phyloP scores from a whole-genome alignment of 2,797 vertebrate genomes.

The Notamacropus eugenii region DNA sequence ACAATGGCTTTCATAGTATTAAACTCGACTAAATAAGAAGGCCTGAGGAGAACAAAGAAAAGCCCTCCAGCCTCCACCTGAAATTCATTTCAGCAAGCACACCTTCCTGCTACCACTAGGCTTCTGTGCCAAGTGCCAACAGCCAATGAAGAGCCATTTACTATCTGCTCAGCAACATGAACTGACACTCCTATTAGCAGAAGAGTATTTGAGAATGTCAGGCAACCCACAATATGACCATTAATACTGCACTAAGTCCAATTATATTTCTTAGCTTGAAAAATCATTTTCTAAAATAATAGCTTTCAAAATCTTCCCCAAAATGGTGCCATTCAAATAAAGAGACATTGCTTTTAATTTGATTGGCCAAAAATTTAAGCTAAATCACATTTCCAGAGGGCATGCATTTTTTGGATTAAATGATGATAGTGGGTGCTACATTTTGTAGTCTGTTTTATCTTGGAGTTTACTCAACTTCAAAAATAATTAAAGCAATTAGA shows the following conservation, averaged over 20 bases:
- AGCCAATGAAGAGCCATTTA: conserved; percentile 55
- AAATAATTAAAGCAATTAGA: conserved; percentile 81
- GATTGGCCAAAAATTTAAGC: conserved; percentile 65
- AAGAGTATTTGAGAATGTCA: conserved; percentile 61
- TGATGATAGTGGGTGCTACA: conserved; percentile 46
- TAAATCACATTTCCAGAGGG: conserved; percentile 63
- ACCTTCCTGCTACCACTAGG: not conserved
- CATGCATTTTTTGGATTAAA: conserved; percentile 57
- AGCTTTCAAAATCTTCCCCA: conserved; percentile 60
- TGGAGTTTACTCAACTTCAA: conserved; percentile 71
- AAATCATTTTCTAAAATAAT: conserved; percentile 67
- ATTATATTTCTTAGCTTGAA: conserved; percentile 68
- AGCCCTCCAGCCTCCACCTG: conserved; percentile 13
- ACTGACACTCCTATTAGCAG: conserved; percentile 39
- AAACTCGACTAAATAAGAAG: conserved; percentile 42
- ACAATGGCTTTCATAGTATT: conserved; percentile 18
- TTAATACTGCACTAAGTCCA: conserved; percentile 64
- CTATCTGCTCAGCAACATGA: conserved; percentile 55
- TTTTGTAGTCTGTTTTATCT: conserved; percentile 73
- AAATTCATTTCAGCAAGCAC: conserved; percentile 53
- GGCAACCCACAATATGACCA: conserved; percentile 48
- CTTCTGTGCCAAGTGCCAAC: not conserved
- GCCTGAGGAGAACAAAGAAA: not conserved
- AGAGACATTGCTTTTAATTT: conserved; percentile 39
- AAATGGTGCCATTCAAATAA: conserved; percentile 62